phyloP scores from a whole-genome alignment of 2,797 vertebrate species.

The Poecilia velifera region DNA sequence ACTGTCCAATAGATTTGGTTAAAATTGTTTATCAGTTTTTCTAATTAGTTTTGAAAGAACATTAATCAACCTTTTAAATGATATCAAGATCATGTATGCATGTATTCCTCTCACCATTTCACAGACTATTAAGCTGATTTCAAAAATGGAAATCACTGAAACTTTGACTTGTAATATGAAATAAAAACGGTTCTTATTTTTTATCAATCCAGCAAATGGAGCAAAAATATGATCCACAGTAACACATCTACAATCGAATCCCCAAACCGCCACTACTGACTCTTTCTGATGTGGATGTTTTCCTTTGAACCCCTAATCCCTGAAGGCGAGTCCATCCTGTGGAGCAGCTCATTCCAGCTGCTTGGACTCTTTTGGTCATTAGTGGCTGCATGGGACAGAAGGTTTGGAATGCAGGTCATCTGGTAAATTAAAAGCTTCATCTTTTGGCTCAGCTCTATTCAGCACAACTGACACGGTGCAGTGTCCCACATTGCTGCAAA shows the following conservation, averaged over 20 bases:
- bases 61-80: background rate
- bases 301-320: background rate
- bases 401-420: background rate
- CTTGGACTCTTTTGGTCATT: background rate
- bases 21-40: background rate
- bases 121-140: background rate
- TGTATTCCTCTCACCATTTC: background rate
- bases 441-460: background rate
- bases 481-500: background rate
- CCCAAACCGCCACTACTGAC: background rate
- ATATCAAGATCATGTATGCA: background rate
- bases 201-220: background rate
- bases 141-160: background rate
- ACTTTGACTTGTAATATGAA: background rate
- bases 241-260: background rate
- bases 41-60: background rate
- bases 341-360: background rate
- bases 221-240: background rate
- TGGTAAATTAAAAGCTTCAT: slow-evolving; percentile 1
- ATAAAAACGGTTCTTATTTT: background rate
- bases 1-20: background rate
- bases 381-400: background rate
- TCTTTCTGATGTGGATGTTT: background rate
- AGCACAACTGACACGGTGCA: background rate
- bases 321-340: background rate